Evolutionary conservation across 2,113 vertebrate species (phyloP).

Genomic region (Brienomyrus brachyistius): DNA sequence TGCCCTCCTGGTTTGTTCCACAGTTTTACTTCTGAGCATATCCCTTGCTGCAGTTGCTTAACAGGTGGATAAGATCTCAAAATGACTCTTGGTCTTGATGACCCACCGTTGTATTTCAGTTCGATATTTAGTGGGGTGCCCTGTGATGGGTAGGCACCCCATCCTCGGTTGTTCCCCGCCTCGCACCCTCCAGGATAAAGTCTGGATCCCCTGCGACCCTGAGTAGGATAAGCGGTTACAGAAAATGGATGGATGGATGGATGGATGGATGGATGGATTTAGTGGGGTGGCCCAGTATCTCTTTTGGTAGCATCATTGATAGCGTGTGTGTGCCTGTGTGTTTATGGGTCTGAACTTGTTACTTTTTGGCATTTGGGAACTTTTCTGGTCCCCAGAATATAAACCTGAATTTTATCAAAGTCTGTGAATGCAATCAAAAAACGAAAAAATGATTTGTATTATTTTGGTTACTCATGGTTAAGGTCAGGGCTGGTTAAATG

Average conservation of each 20-base stretch:
- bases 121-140: too few relatives aligned
- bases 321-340: not conserved
- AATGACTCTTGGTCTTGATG: too few relatives aligned
- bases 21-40: not conserved
- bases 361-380: not conserved
- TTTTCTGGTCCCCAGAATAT: not conserved
- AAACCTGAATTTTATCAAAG: not conserved
- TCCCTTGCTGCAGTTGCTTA: too few relatives aligned
- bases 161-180: not conserved
- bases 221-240: not conserved
- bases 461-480: not conserved
- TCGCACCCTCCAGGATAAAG: not conserved
- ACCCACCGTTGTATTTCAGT: too few relatives aligned
- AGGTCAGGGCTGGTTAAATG: not conserved
- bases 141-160: too few relatives aligned
- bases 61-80: too few relatives aligned
- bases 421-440: not conserved
- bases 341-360: not conserved
- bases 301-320: not conserved
- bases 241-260: not conserved
- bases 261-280: not conserved
- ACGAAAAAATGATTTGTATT: not conserved
- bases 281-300: not conserved
- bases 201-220: not conserved
- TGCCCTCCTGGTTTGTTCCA: not conserved